Evolutionary conservation across 2,888 invertebrate genomes (phyloP), one percentile per base, ranked within the genome.

Genomic region (Agriopis aurantiaria): DNA sequence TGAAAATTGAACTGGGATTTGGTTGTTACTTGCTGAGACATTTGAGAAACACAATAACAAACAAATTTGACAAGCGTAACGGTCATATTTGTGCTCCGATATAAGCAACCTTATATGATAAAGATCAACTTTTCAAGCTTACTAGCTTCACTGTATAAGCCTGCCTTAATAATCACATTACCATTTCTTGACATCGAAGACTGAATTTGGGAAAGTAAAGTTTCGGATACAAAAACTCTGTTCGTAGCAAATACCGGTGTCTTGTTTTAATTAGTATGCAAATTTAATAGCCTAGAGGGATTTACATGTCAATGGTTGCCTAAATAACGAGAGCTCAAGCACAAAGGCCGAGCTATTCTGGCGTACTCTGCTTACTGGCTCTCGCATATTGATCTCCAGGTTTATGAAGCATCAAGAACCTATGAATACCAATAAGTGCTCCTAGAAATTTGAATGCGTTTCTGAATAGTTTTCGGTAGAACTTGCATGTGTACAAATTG

Each of bases 231-330:
- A 84, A 85, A 83, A 84, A 84, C 79, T 80, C 85, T 77, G 80
- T 82, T 82, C 81, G 84, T 80, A 85, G 84, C 84, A 83, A 82
- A 82, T 83, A 85, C 85, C 82, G 83, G 81, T 85, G 87, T 87
- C 88, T 87, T 82, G 85, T 87, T 90, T 91, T 92, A 92, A 93
- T 92, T 90, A 93, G 92, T 88, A 93, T 93, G 93, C 92, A 92
- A 93, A 93, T 93, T 92, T 92, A 92, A 93, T 93, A 91, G 92
- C 88, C 87, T 84, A 80, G 77, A 88, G 91, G 88, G 88, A 93
- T 93, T 93, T 91, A 91, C 93, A 93, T 93, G 92, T 92, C 93
- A 93, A 93, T 93, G 90, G 90, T 82, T 85, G 80, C 85, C 87
- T 89, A 91, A 92, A 91, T 90, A 91, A 91, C 87, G 88, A 87